Evolutionary conservation across 2,797 vertebrate genomes (phyloP).

Genomic region (Diplodus puntazzo): DNA sequence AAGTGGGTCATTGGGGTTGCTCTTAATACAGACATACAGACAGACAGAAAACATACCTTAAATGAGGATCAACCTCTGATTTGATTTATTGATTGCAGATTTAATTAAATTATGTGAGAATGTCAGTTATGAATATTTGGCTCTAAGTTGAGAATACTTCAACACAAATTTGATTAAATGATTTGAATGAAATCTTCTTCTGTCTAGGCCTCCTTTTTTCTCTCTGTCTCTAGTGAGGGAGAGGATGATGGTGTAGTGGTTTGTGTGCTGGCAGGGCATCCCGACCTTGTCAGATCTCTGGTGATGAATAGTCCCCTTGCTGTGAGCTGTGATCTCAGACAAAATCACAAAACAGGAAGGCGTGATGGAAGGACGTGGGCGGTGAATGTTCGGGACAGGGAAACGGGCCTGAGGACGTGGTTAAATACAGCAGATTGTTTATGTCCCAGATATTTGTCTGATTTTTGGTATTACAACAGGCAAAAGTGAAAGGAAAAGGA

Average conservation of each 20-base stretch:
- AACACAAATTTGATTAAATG: constrained; percentile 11
- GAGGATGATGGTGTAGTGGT: neutral
- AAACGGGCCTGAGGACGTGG: neutral
- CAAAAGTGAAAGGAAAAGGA: neutral
- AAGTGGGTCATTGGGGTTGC: neutral
- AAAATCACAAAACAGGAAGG: constrained; percentile 35
- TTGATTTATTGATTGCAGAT: neutral
- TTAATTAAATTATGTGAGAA: neutral
- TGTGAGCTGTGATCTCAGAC: constrained; percentile 27
- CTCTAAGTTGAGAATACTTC: neutral
- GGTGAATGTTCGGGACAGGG: neutral
- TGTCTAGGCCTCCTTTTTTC: neutral
- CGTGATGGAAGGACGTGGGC: constrained; percentile 3
- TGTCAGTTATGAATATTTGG: neutral
- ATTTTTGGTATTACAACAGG: neutral
- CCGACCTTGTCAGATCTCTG: constrained; percentile 26
- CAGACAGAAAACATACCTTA: neutral
- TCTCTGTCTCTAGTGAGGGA: neutral
- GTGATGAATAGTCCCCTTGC: constrained; percentile 24
- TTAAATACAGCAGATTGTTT: constrained; percentile 30
- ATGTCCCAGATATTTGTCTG: constrained; percentile 18
- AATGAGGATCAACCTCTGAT: neutral
- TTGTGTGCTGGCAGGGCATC: constrained; percentile 16
- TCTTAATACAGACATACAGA: neutral
- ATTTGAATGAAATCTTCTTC: constrained; percentile 8